A percentile compares a stretch with the other conserved stretches of the same genome.
These are phyloP conservation scores for Drosophila ercepeae DNA, from an alignment of 1,140 invertebrate species.

Conservation along the genomic window DNA sequence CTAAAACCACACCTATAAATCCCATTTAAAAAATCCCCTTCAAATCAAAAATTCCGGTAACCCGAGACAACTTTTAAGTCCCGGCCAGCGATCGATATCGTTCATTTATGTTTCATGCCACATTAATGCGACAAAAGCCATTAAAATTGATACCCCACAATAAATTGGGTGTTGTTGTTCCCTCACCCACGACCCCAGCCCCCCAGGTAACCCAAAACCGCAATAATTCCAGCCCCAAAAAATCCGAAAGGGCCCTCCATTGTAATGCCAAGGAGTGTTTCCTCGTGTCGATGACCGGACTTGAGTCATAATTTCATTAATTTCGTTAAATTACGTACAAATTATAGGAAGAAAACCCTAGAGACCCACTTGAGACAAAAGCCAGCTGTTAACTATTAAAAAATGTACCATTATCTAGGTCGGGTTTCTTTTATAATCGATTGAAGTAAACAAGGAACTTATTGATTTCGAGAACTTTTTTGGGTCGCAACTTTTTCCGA, in stretches of 20 bases:
- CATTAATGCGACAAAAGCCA: constrained; percentile 54
- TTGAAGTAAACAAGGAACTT: constrained; percentile 44
- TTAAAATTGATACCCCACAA: constrained; percentile 60
- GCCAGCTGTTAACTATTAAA: constrained; percentile 38
- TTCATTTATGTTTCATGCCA: constrained; percentile 60
- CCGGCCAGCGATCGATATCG: constrained; percentile 35
- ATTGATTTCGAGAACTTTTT: background rate
- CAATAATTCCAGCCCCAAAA: constrained; percentile 23
- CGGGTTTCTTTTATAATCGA: constrained; percentile 32
- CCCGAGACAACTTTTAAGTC: background rate
- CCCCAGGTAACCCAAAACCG: constrained; percentile 35
- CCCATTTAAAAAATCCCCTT: background rate
- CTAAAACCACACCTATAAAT: background rate
- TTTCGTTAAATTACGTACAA: constrained; percentile 19
- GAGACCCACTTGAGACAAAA: constrained; percentile 23
- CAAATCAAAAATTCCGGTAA: background rate
- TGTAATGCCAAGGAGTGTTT: constrained; percentile 10
- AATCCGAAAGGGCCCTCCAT: constrained; percentile 10
- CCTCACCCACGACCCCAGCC: background rate
- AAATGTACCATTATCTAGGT: constrained; percentile 12
- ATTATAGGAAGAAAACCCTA: background rate
- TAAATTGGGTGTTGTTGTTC: constrained; percentile 26
- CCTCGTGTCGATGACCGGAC: constrained; percentile 34
- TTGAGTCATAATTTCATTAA: constrained; percentile 34
- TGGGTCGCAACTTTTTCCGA: background rate